Evolutionary conservation across 2,888 invertebrate genomes (phyloP).

Genomic region (Chloromyia formosa): DNA sequence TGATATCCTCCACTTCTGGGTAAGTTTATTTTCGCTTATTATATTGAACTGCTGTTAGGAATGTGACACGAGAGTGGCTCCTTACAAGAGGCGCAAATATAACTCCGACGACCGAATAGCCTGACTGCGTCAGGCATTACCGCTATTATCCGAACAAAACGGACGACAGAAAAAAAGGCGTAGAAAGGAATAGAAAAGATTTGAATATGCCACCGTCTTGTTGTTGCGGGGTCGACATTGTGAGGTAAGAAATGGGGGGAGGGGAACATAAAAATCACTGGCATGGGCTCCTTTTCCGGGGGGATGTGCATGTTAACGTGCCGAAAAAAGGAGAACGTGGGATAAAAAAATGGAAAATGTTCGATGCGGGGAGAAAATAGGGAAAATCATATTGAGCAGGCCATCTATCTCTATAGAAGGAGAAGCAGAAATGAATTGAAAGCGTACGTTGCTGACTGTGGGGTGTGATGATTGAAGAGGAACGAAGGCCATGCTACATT

Average conservation of each 20-base stretch:
- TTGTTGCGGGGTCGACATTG: no score
- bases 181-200: neutral
- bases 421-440: slow-evolving; percentile 19
- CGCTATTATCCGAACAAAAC: slow-evolving; percentile 5
- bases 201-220: neutral
- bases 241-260: neutral
- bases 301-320: neutral
- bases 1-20: neutral
- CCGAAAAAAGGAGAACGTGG: neutral
- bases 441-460: slow-evolving; percentile 32
- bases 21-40: slow-evolving; percentile 33
- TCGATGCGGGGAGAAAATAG: slow-evolving; percentile 26
- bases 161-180: neutral
- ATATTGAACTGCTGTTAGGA: slow-evolving; percentile 19
- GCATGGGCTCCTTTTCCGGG: neutral
- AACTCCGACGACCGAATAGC: slow-evolving; percentile 11
- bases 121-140: slow-evolving; percentile 3
- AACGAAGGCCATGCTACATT: neutral
- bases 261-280: slow-evolving; percentile 10
- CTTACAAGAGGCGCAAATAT: slow-evolving; percentile 38
- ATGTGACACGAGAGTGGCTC: slow-evolving; percentile 37
- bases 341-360: neutral
- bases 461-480: slow-evolving; percentile 22
- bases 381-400: slow-evolving; percentile 40
- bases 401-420: slow-evolving; percentile 40